phyloP scores from a whole-genome alignment of 1,140 invertebrate species.

The Proales similis region DNA sequence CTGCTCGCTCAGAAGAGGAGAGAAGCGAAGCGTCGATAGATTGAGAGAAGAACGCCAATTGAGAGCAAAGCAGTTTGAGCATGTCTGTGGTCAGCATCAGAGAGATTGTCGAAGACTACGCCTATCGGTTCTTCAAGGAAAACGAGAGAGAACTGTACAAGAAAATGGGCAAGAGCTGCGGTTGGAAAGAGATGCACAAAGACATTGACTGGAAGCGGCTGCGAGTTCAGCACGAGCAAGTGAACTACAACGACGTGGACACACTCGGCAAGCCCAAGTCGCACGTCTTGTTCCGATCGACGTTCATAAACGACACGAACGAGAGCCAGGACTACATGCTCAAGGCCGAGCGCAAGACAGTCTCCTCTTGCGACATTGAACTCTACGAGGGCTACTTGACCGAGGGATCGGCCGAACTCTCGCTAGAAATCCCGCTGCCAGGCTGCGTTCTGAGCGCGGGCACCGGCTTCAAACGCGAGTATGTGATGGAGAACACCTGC shows the following conservation, averaged over 20 bases:
- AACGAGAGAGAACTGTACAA: conserved; percentile 23
- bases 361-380: conserved; percentile 49
- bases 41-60: conserved; percentile 22
- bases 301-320: conserved; percentile 54
- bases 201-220: conserved; percentile 33
- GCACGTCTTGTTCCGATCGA: conserved; percentile 52
- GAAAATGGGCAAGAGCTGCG: conserved; percentile 9
- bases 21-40: conserved; percentile 23
- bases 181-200: conserved; percentile 18
- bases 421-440: conserved; percentile 28
- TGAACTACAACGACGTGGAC: conserved; percentile 6
- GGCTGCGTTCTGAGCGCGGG: conserved; percentile 50
- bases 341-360: conserved; percentile 54
- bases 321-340: conserved; percentile 54
- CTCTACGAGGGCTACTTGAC: conserved; percentile 44
- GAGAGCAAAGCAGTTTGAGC: too few relatives aligned
- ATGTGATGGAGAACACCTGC: conserved; percentile 50
- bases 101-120: conserved; percentile 27
- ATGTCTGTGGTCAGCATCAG: conserved; percentile 22
- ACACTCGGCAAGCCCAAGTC: conserved; percentile 39
- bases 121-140: conserved; percentile 16
- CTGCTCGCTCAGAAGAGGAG: too few relatives aligned
- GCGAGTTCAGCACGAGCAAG: conserved; percentile 3
- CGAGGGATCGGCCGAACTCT: background rate
- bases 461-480: conserved; percentile 56